phyloP scores from a whole-genome alignment of 1,140 invertebrate species.

The Aphaenogaster floridana region DNA sequence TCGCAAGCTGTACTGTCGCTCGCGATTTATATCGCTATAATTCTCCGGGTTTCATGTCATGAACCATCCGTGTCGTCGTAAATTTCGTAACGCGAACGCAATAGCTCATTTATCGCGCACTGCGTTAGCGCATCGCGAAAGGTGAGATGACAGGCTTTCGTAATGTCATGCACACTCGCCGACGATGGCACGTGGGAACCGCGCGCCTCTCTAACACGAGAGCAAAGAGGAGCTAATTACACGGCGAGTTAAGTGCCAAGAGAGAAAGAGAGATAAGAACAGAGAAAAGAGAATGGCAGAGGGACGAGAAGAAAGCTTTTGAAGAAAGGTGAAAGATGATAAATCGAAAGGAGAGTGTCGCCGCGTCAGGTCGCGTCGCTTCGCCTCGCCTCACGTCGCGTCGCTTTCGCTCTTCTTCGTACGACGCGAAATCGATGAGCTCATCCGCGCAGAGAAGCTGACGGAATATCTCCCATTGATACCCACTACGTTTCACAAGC shows the following conservation, averaged over 20 bases:
- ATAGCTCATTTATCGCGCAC: constrained; percentile 51
- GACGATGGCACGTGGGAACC: constrained; percentile 42
- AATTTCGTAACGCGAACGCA: constrained; percentile 52
- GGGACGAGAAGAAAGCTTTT: neutral
- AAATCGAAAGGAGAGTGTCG: constrained; percentile 26
- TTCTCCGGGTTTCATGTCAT: constrained; percentile 9
- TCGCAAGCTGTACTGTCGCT: neutral
- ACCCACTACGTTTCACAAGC: constrained; percentile 6
- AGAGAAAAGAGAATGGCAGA: neutral
- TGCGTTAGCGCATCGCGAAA: constrained; percentile 37
- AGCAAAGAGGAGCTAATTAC: constrained; percentile 57
- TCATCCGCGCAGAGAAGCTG: constrained; percentile 51
- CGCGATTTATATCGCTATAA: constrained; percentile 38
- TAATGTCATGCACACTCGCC: constrained; percentile 24
- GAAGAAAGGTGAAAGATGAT: neutral
- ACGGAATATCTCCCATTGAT: constrained; percentile 63
- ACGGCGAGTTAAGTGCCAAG: constrained; percentile 39
- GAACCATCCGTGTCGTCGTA: constrained; percentile 3
- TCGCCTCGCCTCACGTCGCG: neutral
- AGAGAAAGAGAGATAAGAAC: neutral
- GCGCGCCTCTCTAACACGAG: constrained; percentile 29
- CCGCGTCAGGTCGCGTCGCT: neutral
- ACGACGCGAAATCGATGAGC: constrained; percentile 63
- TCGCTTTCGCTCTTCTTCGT: constrained; percentile 36
- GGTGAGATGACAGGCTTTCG: constrained; percentile 47